Evolutionary conservation across 92 coral and sea anemone genomes (phyloP).

Genomic region (Heteractis magnifica): DNA sequence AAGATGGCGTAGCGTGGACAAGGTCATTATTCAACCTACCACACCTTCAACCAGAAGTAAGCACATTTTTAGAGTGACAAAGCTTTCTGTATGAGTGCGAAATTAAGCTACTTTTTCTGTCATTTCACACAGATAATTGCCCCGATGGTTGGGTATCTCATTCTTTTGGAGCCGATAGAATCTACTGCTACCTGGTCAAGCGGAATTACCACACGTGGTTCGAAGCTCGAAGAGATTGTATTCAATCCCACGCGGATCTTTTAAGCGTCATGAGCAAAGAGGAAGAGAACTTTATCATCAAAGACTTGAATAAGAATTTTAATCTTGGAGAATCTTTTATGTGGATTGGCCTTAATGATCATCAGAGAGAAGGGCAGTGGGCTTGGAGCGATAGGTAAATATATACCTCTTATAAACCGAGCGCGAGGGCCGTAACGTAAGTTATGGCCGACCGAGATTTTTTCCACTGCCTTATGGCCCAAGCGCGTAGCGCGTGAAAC

Average conservation of each 20-base stretch:
- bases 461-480: too few species aligned
- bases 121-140: constrained; percentile 12
- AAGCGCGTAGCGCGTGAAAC: too few species aligned
- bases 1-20: constrained; percentile 49
- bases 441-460: too few species aligned
- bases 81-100: too few species aligned
- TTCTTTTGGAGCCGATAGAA: constrained; percentile 17
- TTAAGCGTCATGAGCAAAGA: constrained; percentile 55
- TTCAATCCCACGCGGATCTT: constrained; percentile 51
- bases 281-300: constrained; percentile 65
- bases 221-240: constrained; percentile 30
- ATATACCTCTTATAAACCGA: background rate
- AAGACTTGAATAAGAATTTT: constrained; percentile 38
- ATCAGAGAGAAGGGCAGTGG: constrained; percentile 53
- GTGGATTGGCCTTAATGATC: constrained; percentile 74
- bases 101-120: background rate
- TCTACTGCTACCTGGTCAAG: constrained; percentile 38
- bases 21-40: background rate
- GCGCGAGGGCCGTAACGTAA: too few species aligned
- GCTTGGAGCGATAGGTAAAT: constrained; percentile 75
- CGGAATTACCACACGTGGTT: constrained; percentile 31
- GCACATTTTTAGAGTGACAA: background rate
- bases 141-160: constrained; percentile 32
- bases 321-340: constrained; percentile 38
- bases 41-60: constrained; percentile 16